Base-by-base conservation (phyloP, 2,797 vertebrate species). In the Pseudomugil gertrudae region DNA sequence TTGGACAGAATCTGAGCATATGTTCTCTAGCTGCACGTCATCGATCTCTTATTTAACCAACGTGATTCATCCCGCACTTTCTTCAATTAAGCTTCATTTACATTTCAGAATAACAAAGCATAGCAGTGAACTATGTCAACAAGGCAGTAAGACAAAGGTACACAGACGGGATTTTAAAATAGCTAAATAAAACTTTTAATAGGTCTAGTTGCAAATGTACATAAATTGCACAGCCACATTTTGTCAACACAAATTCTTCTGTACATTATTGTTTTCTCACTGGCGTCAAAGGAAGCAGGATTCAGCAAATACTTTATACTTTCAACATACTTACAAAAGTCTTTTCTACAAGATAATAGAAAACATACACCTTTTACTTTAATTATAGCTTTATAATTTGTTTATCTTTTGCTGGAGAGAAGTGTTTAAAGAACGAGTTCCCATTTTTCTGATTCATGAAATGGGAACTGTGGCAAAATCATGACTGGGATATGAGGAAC, bases 121-220 rank as follows among this genome's bases (percentile, higher is more conserved):
- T 29, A 45, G 29, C 45, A 14, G 35, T 56, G 45, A 72, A 27
- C 61, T 24, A 54, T 19, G 5, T 2, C 1, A n/a, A 15, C 11
- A 14, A 57, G 9, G 21, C 3, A 13, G 17, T 4, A 11, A 43
- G 36, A 66, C n/a, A 72, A 58, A 72, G 36, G 81, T 54, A 81
- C 63, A 48, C 13, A 29, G 27, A 23, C 5, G 1, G 17, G 2
- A 13, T 70, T 86, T 92, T 97, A 96, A 98, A 98, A 98, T 99
- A 98, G 96, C 96, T 98, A 98, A 98, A 99, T 99, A 99, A 98
- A 99, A 97, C 95, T n/a, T 99, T 99, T 98, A 98, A 97, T 98
- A 96, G 95, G 96, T 97, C 96, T 98, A 98, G 95, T 96, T 96
- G 96, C 95, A 97, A 98, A 99, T 98, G 96, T 99, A 99, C 97